These are phyloP conservation scores for Leptinotarsa defecta DNA, from an alignment of 1,140 invertebrate genomes.

Conservation along the genomic window DNA sequence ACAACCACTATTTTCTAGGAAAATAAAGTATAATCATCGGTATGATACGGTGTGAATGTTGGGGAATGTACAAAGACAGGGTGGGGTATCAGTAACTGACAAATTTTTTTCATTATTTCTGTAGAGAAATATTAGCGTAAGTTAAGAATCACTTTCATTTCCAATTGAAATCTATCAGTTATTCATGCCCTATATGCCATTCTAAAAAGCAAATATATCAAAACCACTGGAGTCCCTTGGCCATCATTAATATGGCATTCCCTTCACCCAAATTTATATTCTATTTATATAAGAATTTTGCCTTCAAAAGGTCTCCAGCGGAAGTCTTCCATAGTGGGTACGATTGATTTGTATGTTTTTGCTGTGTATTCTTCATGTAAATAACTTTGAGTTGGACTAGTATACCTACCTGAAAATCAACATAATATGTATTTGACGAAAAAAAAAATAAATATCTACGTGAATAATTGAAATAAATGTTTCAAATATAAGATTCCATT, in stretches of 20 bases:
- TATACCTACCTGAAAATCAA: no score
- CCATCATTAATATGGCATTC: conserved; percentile 27
- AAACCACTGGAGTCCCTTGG: conserved; percentile 41
- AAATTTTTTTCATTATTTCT: background rate
- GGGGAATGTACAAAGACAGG: conserved; percentile 14
- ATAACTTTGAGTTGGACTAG: background rate
- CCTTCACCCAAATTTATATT: conserved; percentile 14
- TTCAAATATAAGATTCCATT: no score
- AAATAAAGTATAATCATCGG: background rate
- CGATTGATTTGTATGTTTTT: conserved; percentile 8
- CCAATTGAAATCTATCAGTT: background rate
- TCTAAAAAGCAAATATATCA: conserved; percentile 40
- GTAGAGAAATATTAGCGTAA: background rate
- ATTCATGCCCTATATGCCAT: background rate
- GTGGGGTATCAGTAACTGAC: conserved; percentile 2
- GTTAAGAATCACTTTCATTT: background rate
- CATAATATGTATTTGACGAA: no score
- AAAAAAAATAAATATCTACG: no score
- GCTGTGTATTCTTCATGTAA: background rate
- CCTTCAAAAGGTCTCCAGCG: conserved; percentile 49
- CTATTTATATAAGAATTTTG: conserved; percentile 27
- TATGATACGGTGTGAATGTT: conserved; percentile 11
- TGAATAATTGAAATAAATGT: no score
- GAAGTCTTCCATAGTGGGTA: conserved; percentile 50
- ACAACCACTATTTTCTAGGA: background rate